Percentiles rank a stretch among this genome's conserved stretches.
Evolutionary conservation across 2,797 vertebrate genomes (phyloP).

Genomic region (Pangasius mekongensis): DNA sequence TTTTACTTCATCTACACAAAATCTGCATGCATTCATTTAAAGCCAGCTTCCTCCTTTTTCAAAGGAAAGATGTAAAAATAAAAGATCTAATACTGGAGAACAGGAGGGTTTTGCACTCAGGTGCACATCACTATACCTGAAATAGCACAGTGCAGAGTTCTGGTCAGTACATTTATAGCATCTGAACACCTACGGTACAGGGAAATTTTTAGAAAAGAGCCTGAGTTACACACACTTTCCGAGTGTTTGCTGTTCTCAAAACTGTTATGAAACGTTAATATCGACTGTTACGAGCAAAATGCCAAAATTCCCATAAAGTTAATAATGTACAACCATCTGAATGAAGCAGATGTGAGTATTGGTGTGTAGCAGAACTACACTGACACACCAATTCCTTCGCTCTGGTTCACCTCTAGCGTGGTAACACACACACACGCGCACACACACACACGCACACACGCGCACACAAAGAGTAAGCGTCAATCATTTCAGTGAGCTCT

Average conservation of each 20-base stretch:
- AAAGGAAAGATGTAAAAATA: neutral
- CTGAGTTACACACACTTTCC: neutral
- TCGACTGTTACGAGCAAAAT: neutral
- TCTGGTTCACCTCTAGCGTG: neutral
- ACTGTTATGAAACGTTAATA: neutral
- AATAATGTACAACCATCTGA: neutral
- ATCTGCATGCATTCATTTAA: neutral
- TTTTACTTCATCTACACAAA: neutral
- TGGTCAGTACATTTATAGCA: slow-evolving; percentile 17
- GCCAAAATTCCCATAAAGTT: no score
- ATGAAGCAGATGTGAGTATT: neutral
- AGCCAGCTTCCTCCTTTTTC: neutral
- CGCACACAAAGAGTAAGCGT: neutral
- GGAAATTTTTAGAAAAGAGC: neutral
- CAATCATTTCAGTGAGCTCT: slow-evolving; percentile 4
- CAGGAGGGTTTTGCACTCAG: neutral
- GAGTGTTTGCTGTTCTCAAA: neutral
- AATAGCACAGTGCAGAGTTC: neutral
- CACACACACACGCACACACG: slow-evolving; percentile 15
- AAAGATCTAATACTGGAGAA: neutral
- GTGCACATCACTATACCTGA: neutral
- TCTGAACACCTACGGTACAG: neutral
- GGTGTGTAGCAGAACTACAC: neutral
- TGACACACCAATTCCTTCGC: neutral
- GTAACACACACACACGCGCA: slow-evolving; percentile 7